Evolutionary conservation across 1,140 invertebrate species (phyloP).

Genomic region (Maniola jurtina): DNA sequence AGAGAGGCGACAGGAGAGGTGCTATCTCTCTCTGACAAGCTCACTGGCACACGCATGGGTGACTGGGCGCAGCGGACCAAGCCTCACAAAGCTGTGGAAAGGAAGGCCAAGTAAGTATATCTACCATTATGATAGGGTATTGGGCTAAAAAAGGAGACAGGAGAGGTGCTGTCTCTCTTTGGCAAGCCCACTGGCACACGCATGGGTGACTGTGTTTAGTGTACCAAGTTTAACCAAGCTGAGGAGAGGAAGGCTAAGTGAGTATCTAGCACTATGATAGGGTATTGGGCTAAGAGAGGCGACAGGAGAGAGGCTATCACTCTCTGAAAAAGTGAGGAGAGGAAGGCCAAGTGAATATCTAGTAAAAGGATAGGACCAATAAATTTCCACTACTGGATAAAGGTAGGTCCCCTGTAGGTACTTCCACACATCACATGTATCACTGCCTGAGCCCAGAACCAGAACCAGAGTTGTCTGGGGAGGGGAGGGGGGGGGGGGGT

Average conservation of each 20-base stretch:
- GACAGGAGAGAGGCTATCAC: constrained; percentile 98
- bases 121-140: no score
- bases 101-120: constrained; percentile 92
- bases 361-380: no score
- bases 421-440: no score
- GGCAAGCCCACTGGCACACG: constrained; percentile 94
- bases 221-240: constrained; percentile 92
- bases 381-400: no score
- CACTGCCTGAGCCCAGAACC: no score
- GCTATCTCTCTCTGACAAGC: constrained; percentile 94
- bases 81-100: constrained; percentile 93
- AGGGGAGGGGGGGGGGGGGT: no score
- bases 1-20: constrained; percentile 98
- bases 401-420: no score
- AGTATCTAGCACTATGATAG: no score
- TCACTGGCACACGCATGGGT: constrained; percentile 97
- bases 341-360: constrained; percentile 94
- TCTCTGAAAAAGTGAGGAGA: constrained; percentile 95
- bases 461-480: no score
- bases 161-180: constrained; percentile 98
- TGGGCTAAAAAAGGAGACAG: constrained; percentile 96
- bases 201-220: constrained; percentile 97
- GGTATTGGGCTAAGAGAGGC: no score
- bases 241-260: constrained; percentile 96
- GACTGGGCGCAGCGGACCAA: constrained; percentile 94